Base-by-base conservation (phyloP, 2,113 vertebrate species). In the Phainopepla nitens region DNA sequence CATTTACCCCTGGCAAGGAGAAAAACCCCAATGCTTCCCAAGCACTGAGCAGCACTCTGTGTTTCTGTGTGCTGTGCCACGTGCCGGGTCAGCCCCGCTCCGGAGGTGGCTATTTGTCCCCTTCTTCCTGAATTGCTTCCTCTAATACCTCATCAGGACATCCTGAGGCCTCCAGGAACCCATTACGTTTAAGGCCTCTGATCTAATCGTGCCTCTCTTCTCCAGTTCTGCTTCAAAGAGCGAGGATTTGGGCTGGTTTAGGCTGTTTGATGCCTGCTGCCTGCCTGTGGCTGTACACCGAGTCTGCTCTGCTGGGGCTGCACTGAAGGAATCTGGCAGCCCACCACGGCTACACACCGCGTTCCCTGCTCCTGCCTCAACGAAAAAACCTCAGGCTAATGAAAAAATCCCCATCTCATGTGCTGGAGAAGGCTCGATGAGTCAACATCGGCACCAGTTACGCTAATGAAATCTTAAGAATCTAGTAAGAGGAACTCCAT, bases 61-160 rank as follows among this genome's bases (percentile, higher is more conserved):
- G 79, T 24, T 89, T 58, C 62, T 65, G 82, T 22, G 5, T 41
- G 82, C 96, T 85, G 0, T 66, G 66, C 85, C 13, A 12, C 29
- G 77, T 50, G 94, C 82, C 15, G 82, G 96, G 90, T 96, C 96
- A 89, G 95, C 93, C 88, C 81, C 60, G 96, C 98, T 94, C 97
- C 89, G 92, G 97, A 98, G 98, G 97, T 62, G 71, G 90, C 96
- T 98, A 98, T 98, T 97, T 98, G 97, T 98, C 97, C 98, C 96
- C 97, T 98, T 98, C 97, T 98, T 98, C 98, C 97, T 97, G 97
- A 98, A 98, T 98, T 96, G 97, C 98, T 98, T 98, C 98, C 98
- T 98, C 98, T 98, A 98, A 96, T 97, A 98, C 98, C 98, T 98
- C 98, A 98, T 98, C 98, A 98, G 98, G 98, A 98, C 98, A 98